phyloP scores from a whole-genome alignment of 2,113 vertebrate genomes.

The Pantherophis guttatus region DNA sequence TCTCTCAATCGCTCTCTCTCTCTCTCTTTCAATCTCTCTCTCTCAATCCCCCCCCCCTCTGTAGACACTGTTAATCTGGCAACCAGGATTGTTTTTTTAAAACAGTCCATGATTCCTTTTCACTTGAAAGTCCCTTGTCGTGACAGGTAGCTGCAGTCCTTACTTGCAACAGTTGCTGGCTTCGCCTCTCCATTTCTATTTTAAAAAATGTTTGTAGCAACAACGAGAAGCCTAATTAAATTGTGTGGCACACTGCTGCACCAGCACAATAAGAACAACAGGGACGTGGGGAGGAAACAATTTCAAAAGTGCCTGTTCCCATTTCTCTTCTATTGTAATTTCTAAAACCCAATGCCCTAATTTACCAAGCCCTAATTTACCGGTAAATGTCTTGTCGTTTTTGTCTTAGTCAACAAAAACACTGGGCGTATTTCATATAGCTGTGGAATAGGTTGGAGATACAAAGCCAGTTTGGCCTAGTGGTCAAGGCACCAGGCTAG shows the following conservation, averaged over 20 bases:
- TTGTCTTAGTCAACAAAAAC: neutral
- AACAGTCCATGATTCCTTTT: constrained; percentile 31
- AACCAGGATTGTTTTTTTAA: constrained; percentile 37
- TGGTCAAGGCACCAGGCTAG: neutral
- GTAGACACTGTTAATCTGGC: constrained; percentile 22
- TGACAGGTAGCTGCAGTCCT: constrained; percentile 57
- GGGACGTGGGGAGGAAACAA: constrained; percentile 15
- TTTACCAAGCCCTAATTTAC: neutral
- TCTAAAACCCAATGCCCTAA: neutral
- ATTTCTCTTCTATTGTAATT: neutral
- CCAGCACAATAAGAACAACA: constrained; percentile 21
- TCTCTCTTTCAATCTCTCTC: too few species aligned
- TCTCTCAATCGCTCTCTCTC: too few species aligned
- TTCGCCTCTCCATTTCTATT: constrained; percentile 56
- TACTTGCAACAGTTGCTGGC: constrained; percentile 36
- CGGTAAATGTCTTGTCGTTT: neutral
- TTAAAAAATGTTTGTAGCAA: constrained; percentile 50
- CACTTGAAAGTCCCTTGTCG: constrained; percentile 31
- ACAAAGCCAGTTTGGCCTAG: neutral
- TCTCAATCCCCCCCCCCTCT: neutral
- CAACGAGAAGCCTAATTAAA: constrained; percentile 10
- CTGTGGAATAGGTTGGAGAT: neutral
- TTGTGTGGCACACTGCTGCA: constrained; percentile 5
- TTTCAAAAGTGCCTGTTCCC: constrained; percentile 10
- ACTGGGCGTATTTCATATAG: neutral